Evolutionary conservation across 2,113 vertebrate species (phyloP).

Genomic region (Scytalopus superciliaris): DNA sequence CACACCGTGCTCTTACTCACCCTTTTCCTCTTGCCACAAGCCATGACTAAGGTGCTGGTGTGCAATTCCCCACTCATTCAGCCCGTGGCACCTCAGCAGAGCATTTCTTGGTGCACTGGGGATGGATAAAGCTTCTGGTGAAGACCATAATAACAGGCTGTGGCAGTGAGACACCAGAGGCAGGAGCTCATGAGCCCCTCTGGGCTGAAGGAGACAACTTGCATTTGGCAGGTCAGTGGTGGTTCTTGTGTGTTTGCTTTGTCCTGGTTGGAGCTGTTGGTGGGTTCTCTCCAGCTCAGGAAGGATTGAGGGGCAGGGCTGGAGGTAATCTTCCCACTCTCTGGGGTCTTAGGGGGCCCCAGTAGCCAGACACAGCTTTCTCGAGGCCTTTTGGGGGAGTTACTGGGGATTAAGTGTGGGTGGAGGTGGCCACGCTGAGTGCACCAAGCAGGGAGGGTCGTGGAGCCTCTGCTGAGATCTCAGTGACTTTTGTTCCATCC

Average conservation of each 20-base stretch:
- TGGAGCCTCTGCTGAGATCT: not conserved
- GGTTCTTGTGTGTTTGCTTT: not conserved
- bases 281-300: fast-evolving
- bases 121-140: not conserved
- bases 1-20: slow-evolving; percentile 13
- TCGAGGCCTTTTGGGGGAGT: not conserved
- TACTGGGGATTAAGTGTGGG: not conserved
- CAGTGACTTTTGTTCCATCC: not conserved
- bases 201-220: not conserved
- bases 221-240: not conserved
- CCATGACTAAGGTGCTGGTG: not conserved
- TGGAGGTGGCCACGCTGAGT: not conserved
- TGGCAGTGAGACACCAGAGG: fast-evolving
- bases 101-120: fast-evolving
- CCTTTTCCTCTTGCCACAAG: slow-evolving; percentile 9
- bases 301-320: not conserved
- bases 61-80: not conserved
- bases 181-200: not conserved
- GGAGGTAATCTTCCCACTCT: fast-evolving
- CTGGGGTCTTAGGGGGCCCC: not conserved
- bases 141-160: not conserved
- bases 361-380: not conserved
- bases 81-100: fast-evolving
- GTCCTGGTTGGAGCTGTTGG: not conserved
- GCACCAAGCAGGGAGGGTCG: fast-evolving